These are phyloP conservation scores for Neoscelio sp. DNA, from an alignment of 2,888 invertebrate genomes.

Conservation along the genomic window DNA sequence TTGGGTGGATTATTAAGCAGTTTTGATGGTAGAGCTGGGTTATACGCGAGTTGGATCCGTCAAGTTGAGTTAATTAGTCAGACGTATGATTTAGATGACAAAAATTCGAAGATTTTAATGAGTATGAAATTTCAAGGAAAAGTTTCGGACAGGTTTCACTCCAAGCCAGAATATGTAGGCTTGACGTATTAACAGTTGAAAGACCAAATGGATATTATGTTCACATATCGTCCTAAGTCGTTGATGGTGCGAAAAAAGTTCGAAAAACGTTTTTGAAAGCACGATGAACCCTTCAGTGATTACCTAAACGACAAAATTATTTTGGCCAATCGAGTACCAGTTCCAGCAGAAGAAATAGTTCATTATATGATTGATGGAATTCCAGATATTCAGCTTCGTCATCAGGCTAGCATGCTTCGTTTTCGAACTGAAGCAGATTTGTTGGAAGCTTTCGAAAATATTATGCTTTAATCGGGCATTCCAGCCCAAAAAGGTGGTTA, in stretches of 20 bases:
- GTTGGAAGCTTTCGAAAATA: constrained; percentile 23
- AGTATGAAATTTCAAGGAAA: constrained; percentile 32
- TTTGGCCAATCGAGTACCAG: constrained; percentile 59
- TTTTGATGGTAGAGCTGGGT: constrained; percentile 29
- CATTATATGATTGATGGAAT: constrained; percentile 65
- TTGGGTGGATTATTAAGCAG: constrained; percentile 40
- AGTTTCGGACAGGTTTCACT: constrained; percentile 63
- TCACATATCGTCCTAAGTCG: constrained; percentile 50
- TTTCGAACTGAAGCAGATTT: constrained; percentile 33
- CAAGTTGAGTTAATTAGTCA: constrained; percentile 40
- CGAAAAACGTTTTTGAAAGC: constrained; percentile 60
- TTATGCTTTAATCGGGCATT: not conserved
- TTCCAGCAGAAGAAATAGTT: constrained; percentile 53
- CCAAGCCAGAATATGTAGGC: constrained; percentile 45
- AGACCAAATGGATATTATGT: constrained; percentile 33
- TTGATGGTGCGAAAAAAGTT: constrained; percentile 54
- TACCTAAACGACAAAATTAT: constrained; percentile 67
- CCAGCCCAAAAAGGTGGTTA: not conserved
- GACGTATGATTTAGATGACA: constrained; percentile 39
- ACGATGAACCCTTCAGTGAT: constrained; percentile 54
- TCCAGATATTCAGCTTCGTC: constrained; percentile 37
- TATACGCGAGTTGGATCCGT: constrained; percentile 44
- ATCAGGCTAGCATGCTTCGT: constrained; percentile 58
- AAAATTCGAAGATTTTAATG: constrained; percentile 40
- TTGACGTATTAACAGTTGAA: constrained; percentile 26